Conservation (phyloP, 1,140 invertebrate species). For the Bombus cullumanus region DNA sequence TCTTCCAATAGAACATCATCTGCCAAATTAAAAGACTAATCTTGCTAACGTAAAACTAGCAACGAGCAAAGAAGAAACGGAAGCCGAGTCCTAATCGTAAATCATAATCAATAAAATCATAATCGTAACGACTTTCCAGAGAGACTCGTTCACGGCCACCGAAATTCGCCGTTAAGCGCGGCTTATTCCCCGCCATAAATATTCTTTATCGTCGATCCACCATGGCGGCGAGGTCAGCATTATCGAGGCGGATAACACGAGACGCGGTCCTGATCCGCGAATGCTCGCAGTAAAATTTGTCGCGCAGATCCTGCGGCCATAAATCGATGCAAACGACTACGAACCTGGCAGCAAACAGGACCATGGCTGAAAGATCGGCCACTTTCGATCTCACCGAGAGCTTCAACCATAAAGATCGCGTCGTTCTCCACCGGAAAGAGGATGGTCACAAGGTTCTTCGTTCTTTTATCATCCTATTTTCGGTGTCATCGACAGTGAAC, state of each 20-base stretch:
- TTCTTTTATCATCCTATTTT: neutral
- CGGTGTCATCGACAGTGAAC: neutral
- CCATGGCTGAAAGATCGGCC: conserved; percentile 21
- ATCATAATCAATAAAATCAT: neutral
- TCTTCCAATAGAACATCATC: too few relatives aligned
- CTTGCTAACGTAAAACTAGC: neutral
- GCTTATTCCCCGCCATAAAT: conserved; percentile 45
- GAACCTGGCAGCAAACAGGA: conserved; percentile 37
- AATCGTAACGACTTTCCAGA: conserved; percentile 10
- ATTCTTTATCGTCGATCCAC: conserved; percentile 39
- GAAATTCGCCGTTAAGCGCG: conserved; percentile 37
- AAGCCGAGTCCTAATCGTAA: neutral
- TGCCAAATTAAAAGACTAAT: neutral
- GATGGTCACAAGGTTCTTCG: neutral
- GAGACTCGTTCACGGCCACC: conserved; percentile 3
- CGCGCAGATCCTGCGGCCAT: conserved; percentile 60
- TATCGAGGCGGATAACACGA: conserved; percentile 22
- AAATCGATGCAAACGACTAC: conserved; percentile 59
- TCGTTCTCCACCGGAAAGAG: neutral
- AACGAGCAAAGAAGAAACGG: neutral
- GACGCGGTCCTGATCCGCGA: conserved; percentile 25
- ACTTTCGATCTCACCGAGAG: conserved; percentile 48
- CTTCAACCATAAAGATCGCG: conserved; percentile 37
- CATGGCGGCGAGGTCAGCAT: neutral
- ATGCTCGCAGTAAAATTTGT: conserved; percentile 68